phyloP scores from a whole-genome alignment of 2,888 invertebrate genomes.

The Nomada ruficornis region DNA sequence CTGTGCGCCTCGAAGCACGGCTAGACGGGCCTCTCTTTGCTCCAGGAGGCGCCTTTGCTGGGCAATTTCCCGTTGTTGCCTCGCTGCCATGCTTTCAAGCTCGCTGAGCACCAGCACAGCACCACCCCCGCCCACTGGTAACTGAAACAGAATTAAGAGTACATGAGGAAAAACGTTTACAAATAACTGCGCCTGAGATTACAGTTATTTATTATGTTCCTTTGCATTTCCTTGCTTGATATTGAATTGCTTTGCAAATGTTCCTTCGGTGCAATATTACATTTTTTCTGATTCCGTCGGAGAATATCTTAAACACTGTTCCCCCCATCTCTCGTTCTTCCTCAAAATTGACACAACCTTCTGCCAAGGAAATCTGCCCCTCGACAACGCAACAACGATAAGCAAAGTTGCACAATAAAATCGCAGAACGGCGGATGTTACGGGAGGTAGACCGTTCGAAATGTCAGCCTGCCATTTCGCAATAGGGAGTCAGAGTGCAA shows the following conservation, averaged over 20 bases:
- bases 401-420: constrained; percentile 39
- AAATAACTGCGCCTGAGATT: not conserved
- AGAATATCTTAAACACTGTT: too few species aligned
- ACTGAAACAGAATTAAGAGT: constrained; percentile 86
- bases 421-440: constrained; percentile 23
- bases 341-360: not conserved
- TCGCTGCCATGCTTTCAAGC: constrained; percentile 98
- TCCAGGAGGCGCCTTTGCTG: constrained; percentile 96
- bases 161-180: constrained; percentile 27
- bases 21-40: constrained; percentile 91
- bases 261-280: not conserved
- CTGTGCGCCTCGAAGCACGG: constrained; percentile 83
- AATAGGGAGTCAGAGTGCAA: not conserved
- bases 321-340: not conserved
- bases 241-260: not conserved
- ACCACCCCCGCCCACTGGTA: constrained; percentile 91
- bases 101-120: constrained; percentile 96
- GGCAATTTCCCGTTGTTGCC: constrained; percentile 99
- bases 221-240: not conserved
- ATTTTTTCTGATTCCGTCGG: not conserved
- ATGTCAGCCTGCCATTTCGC: constrained; percentile 56
- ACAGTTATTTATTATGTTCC: not conserved
- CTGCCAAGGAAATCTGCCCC: constrained; percentile 1
- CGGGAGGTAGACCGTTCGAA: constrained; percentile 28
- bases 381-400: constrained; percentile 15